Conservation (phyloP, 35 echinoderm and acorn worm genomes). For the Apostichopus parvimensis region DNA sequence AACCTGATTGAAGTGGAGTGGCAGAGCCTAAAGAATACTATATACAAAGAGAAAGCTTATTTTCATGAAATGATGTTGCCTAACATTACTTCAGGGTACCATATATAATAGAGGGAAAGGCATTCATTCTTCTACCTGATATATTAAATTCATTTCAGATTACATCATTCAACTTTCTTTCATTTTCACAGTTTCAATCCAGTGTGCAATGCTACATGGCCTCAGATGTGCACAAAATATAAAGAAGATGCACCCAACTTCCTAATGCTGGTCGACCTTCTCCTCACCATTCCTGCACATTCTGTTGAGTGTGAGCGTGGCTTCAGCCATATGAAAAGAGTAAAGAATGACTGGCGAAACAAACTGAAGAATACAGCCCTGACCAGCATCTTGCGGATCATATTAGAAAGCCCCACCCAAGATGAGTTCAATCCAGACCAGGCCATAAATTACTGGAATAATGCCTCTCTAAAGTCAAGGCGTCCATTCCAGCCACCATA, state of each 20-base stretch:
- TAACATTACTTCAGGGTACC: too few relatives aligned
- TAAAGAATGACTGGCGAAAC: constrained; percentile 1
- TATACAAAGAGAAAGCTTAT: constrained; percentile 14
- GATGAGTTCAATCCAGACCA: constrained; percentile 15
- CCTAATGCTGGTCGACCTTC: constrained; percentile 10
- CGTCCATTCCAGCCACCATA: background rate
- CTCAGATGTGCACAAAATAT: too few relatives aligned
- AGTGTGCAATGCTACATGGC: background rate
- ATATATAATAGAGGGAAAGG: too few relatives aligned
- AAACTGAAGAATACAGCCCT: background rate
- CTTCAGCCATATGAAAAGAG: constrained; percentile 28
- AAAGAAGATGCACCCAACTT: constrained; percentile 14
- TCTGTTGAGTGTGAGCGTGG: constrained; percentile 28
- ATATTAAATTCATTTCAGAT: too few relatives aligned
- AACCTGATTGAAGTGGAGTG: constrained; percentile 15
- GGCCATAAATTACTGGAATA: constrained; percentile 34
- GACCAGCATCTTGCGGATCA: constrained; percentile 13
- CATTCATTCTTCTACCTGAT: too few relatives aligned
- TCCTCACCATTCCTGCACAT: constrained; percentile 34
- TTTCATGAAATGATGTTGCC: background rate
- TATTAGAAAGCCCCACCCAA: background rate
- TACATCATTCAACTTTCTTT: too few relatives aligned
- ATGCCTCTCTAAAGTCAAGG: background rate
- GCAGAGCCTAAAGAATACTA: background rate
- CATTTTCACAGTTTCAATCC: constrained; percentile 7